Evolutionary conservation across 2,888 invertebrate genomes (phyloP), one percentile per base, ranked within the genome.

Genomic region (Stictocephala bisonia): DNA sequence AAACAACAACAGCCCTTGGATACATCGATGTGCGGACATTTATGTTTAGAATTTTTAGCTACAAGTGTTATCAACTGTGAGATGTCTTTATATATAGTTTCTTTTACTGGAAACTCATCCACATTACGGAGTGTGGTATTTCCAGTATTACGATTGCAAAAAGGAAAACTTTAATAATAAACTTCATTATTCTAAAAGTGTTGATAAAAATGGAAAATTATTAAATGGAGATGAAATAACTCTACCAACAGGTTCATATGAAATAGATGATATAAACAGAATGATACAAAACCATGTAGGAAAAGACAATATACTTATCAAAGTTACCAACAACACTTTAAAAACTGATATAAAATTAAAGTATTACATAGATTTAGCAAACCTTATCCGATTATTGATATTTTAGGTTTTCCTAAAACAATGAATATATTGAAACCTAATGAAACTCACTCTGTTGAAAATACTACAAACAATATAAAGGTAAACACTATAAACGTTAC

Each of bases 31-130:
- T 66, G 66, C 18, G 41, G 41, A 2, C 66, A 66, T 66, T 66
- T 66, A 44, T 41, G 48, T 67, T 44, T 48, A 29, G 67, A 67
- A 2, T 67, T 67, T 67, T 31, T 67, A 50, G 15, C 50, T 15
- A 27, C 24, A 50, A 29, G 27, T 18, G 31, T 67, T 22, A 67
- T 48, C n/a, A 15, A 18, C 31, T 56, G 20, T 48, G 29, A 44
- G 44, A 67, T 67, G 50, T 67, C 67, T 27, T 67, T 31, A 11
- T 67, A 50, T n/a, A 67, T 29, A 50, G 48, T 67, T 3, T 67
- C 27, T 29, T 29, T 67, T 3, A 29, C 15, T n/a, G 29, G 67
- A 20, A 64, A 0, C 18, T 27, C 50, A n/a, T 67, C 27, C 13
- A 48, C 7, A 24, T 20, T 67, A 27, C 27, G 50, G 9, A 41